A percentile compares a stretch with the other conserved stretches of the same genome.
Evolutionary conservation across 2,113 vertebrate species (phyloP).

Genomic region (Patagioenas fasciata): DNA sequence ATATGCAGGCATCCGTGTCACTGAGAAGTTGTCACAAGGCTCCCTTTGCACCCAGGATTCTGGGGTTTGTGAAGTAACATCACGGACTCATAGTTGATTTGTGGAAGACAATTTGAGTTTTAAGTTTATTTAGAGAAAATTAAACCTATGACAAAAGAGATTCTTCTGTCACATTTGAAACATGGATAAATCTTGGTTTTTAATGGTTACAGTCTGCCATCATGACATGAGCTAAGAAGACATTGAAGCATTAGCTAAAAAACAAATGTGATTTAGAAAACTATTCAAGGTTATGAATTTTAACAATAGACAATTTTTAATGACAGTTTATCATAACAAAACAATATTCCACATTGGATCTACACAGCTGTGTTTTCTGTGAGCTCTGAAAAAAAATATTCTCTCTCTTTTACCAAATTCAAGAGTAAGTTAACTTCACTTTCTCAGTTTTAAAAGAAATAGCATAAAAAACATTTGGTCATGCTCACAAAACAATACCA

Average conservation of each 20-base stretch:
- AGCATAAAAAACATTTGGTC: neutral
- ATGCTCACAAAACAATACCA: neutral
- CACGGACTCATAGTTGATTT: accelerated
- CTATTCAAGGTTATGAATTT: neutral
- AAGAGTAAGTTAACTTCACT: neutral
- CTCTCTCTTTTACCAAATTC: neutral
- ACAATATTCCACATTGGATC: neutral
- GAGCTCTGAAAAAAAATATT: neutral
- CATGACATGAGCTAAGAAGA: neutral
- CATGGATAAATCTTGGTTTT: neutral
- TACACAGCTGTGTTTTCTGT: neutral
- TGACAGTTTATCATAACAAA: neutral
- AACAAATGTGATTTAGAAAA: neutral
- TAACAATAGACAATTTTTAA: neutral
- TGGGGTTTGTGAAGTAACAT: neutral
- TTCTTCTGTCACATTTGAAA: neutral
- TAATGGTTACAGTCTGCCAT: neutral
- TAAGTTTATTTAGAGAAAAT: neutral
- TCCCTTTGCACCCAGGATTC: neutral
- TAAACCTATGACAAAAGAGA: neutral
- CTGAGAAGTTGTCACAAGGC: neutral
- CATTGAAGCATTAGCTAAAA: neutral
- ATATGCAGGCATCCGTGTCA: neutral
- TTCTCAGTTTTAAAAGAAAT: neutral
- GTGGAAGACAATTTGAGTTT: neutral